Percentiles rank a stretch among this genome's conserved stretches.
Conservation (phyloP, 2,113 vertebrate genomes). For the Rutilus rutilus region DNA sequence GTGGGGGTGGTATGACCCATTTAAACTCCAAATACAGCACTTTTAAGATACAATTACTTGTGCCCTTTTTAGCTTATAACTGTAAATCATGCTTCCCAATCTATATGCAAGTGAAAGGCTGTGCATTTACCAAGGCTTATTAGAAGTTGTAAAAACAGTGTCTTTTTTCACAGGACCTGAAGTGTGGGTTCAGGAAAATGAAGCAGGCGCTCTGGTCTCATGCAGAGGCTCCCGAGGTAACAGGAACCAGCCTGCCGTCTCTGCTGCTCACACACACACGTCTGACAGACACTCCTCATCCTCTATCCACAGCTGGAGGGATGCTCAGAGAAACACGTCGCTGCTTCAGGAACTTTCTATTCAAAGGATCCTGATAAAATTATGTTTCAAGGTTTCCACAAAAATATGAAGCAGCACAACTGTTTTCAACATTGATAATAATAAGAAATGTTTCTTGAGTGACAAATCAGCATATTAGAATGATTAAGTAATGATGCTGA, state of each 20-base stretch:
- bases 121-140: background rate
- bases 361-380: background rate
- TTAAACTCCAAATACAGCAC: background rate
- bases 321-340: background rate
- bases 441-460: background rate
- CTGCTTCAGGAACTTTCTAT: background rate
- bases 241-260: background rate
- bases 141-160: too few relatives aligned
- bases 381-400: background rate
- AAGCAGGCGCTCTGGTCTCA: background rate
- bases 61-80: background rate
- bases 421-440: background rate
- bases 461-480: background rate
- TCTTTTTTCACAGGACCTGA: constrained; percentile 2
- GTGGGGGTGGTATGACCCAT: background rate
- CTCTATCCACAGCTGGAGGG: constrained; percentile 1
- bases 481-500: background rate
- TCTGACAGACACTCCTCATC: background rate
- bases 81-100: background rate
- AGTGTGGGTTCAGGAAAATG: constrained; percentile 1
- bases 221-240: background rate
- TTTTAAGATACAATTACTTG: background rate
- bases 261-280: background rate
- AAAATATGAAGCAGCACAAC: background rate
- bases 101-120: background rate